Evolutionary conservation across 2,888 invertebrate genomes (phyloP).

Genomic region (Schizaphis graminum): DNA sequence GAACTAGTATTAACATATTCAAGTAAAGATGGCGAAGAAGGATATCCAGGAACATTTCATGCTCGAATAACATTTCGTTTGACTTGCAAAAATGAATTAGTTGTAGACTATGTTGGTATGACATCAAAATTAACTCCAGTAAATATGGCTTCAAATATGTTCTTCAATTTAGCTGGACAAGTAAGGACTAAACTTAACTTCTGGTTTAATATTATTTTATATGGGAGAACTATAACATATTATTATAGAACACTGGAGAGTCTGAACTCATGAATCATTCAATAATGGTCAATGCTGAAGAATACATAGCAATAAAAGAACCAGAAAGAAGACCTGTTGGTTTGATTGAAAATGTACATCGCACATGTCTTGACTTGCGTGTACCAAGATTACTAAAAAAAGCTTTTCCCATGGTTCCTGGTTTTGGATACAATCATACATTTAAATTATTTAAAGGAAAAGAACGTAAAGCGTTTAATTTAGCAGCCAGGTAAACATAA

Average conservation of each 20-base stretch:
- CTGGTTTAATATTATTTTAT: not conserved
- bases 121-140: slow-evolving; percentile 75
- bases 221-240: not conserved
- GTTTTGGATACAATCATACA: slow-evolving; percentile 85
- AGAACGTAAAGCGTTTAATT: slow-evolving; percentile 71
- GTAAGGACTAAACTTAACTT: slow-evolving; percentile 70
- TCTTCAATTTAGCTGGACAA: slow-evolving; percentile 77
- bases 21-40: slow-evolving; percentile 75
- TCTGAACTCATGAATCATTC: slow-evolving; percentile 78
- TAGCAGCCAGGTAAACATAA: slow-evolving; percentile 69
- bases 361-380: slow-evolving; percentile 82
- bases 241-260: slow-evolving; percentile 75
- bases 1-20: slow-evolving; percentile 72
- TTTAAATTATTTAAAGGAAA: slow-evolving; percentile 74
- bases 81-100: slow-evolving; percentile 73
- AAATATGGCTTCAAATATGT: slow-evolving; percentile 76
- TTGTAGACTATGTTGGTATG: slow-evolving; percentile 74
- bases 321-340: slow-evolving; percentile 72
- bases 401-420: slow-evolving; percentile 78
- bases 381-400: slow-evolving; percentile 77
- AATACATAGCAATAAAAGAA: slow-evolving; percentile 75
- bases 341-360: slow-evolving; percentile 79
- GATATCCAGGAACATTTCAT: slow-evolving; percentile 75
- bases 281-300: slow-evolving; percentile 81
- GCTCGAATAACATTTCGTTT: slow-evolving; percentile 73